Conservation (phyloP, 1,140 invertebrate genomes). For the Marisa cornuarietis region DNA sequence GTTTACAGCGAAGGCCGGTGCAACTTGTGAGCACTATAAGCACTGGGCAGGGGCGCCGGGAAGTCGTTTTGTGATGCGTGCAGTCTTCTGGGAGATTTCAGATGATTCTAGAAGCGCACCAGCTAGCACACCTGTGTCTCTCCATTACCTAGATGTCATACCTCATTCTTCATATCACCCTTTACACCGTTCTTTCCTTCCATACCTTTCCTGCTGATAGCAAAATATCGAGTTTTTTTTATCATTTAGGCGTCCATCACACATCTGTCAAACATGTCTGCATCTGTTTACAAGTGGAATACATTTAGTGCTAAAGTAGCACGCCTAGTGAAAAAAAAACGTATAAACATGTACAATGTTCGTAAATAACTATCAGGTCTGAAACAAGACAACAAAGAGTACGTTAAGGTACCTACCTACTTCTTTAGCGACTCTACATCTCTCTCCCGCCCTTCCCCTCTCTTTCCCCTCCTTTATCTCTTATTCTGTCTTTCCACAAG, state of each 20-base stretch:
- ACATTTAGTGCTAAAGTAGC: not conserved
- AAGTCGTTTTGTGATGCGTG: too few relatives aligned
- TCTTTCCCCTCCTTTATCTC: slow-evolving; percentile 8
- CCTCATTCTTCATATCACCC: too few relatives aligned
- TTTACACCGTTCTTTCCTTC: too few relatives aligned
- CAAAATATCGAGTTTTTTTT: not conserved
- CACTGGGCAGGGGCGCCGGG: too few relatives aligned
- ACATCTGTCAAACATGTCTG: not conserved
- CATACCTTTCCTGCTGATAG: too few relatives aligned
- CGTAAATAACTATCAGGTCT: too few relatives aligned
- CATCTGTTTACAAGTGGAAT: not conserved
- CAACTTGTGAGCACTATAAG: too few relatives aligned
- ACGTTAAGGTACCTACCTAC: not conserved
- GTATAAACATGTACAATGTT: not conserved
- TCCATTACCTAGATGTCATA: too few relatives aligned
- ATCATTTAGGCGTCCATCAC: not conserved
- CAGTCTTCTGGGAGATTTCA: too few relatives aligned
- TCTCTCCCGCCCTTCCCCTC: not conserved
- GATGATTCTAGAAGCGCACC: too few relatives aligned
- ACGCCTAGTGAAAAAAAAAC: not conserved
- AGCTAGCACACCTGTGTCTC: too few relatives aligned
- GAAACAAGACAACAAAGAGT: not conserved
- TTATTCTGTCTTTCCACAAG: not conserved
- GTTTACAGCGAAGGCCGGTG: too few relatives aligned
- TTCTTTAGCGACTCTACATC: not conserved